Conservation (phyloP, 2,797 vertebrate species). For the Threskiornis aethiopicus region DNA sequence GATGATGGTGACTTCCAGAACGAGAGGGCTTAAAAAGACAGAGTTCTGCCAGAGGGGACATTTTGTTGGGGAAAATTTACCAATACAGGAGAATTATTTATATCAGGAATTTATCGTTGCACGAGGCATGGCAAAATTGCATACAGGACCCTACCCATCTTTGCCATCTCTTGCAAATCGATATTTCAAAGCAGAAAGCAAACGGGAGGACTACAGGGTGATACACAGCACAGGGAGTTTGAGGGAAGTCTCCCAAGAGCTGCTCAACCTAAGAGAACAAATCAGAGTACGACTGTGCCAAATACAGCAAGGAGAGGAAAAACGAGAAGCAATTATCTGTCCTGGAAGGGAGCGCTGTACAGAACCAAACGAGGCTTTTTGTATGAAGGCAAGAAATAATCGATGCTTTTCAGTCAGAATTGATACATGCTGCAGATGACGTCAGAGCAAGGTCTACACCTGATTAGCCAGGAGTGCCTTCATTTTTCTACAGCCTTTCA, state of each 20-base stretch:
- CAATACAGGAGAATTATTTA: not conserved
- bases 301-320: not conserved
- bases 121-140: not conserved
- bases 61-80: not conserved
- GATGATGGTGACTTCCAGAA: not conserved
- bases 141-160: not conserved
- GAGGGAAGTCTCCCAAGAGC: not conserved
- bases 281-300: not conserved
- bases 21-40: not conserved
- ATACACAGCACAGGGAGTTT: accelerated
- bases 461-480: not conserved
- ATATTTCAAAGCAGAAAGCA: not conserved
- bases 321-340: not conserved
- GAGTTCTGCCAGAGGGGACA: not conserved
- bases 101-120: not conserved
- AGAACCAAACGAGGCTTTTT: not conserved
- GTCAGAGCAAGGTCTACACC: not conserved
- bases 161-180: not conserved
- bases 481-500: not conserved
- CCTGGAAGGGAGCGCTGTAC: not conserved
- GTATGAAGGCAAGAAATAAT: not conserved
- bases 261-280: not conserved
- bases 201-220: not conserved
- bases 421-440: not conserved
- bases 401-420: not conserved